phyloP scores from a whole-genome alignment of 1,140 invertebrate genomes.

The Atta texana region DNA sequence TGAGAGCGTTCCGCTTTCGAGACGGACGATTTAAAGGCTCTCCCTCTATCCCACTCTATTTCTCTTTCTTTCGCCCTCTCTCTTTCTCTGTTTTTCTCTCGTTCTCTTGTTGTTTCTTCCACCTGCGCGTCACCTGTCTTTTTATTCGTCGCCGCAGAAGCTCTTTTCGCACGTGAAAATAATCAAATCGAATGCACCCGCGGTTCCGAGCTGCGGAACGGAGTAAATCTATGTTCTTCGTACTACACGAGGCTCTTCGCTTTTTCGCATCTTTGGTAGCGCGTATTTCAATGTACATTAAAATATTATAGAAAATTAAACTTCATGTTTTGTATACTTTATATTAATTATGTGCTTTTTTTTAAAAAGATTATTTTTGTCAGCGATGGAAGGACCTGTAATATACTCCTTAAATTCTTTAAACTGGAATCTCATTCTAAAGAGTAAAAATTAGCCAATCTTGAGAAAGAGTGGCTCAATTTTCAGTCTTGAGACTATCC shows the following conservation, averaged over 20 bases:
- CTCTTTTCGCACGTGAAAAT: constrained; percentile 58
- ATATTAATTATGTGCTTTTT: neutral
- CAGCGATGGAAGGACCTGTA: too few relatives aligned
- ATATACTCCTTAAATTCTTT: too few relatives aligned
- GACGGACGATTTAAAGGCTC: constrained; percentile 49
- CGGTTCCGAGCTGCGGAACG: constrained; percentile 14
- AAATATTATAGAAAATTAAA: neutral
- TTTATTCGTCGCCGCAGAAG: constrained; percentile 41
- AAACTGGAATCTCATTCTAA: too few relatives aligned
- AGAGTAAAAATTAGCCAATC: too few relatives aligned
- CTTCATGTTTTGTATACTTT: neutral
- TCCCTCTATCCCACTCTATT: neutral
- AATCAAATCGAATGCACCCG: constrained; percentile 57
- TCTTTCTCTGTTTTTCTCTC: neutral
- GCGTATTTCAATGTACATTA: neutral
- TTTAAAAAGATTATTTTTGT: neutral
- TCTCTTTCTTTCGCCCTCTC: constrained; percentile 12
- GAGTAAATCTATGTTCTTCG: constrained; percentile 9
- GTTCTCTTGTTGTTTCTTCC: constrained; percentile 50
- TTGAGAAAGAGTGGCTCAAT: too few relatives aligned
- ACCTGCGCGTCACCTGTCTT: constrained; percentile 45
- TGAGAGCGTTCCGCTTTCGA: constrained; percentile 60
- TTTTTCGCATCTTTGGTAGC: neutral
- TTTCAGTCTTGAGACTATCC: too few relatives aligned
- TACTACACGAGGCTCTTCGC: neutral